These are phyloP conservation scores for Ctenosaura bakeri DNA, from an alignment of 2,797 vertebrate genomes.

Conservation along the genomic window DNA sequence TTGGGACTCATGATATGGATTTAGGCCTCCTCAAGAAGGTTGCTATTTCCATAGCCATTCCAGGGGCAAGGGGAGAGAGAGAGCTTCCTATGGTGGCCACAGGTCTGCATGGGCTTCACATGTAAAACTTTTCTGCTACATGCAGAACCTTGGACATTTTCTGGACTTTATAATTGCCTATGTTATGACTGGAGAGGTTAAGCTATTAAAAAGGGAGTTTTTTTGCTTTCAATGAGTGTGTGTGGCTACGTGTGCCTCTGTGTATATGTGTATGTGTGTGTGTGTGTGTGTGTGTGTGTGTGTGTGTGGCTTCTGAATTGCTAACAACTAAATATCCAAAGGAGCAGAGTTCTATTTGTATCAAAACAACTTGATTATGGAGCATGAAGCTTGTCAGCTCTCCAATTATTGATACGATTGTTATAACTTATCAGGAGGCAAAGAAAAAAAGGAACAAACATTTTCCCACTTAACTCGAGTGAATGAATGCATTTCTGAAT, in stretches of 20 bases:
- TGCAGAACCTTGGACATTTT: too few species aligned
- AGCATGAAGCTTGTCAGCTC: constrained; percentile 37
- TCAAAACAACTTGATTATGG: constrained; percentile 57
- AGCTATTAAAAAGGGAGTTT: constrained; percentile 7
- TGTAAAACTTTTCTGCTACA: too few species aligned
- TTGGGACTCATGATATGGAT: background rate
- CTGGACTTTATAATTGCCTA: constrained; percentile 9
- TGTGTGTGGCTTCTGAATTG: constrained; percentile 10
- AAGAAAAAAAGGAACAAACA: background rate
- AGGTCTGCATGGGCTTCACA: background rate
- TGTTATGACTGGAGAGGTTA: constrained; percentile 16
- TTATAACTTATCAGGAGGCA: constrained; percentile 41
- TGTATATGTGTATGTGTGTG: background rate
- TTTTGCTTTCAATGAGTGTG: background rate
- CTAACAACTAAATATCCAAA: constrained; percentile 59
- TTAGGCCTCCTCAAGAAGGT: background rate
- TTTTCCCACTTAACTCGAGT: constrained; percentile 54
- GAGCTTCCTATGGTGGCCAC: too few species aligned
- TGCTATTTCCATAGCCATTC: background rate
- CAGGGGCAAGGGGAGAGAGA: background rate
- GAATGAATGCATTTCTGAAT: constrained; percentile 62
- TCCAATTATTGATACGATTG: constrained; percentile 51
- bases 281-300: background rate
- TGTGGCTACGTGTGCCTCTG: background rate
- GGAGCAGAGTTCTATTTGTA: constrained; percentile 59